These are phyloP conservation scores for Amorpha juglandis DNA, from an alignment of 2,888 invertebrate genomes.

Conservation along the genomic window DNA sequence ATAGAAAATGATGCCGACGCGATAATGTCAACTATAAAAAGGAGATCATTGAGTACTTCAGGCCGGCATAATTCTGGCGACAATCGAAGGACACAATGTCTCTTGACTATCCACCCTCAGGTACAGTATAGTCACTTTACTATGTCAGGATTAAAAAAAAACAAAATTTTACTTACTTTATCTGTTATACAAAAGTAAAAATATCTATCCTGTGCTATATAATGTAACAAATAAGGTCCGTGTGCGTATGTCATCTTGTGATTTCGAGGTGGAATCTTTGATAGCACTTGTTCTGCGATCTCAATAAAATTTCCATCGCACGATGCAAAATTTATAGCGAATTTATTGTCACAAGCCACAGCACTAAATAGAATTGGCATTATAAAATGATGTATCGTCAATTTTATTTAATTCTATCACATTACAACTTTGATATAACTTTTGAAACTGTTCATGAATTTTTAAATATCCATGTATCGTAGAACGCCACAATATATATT, in stretches of 20 bases:
- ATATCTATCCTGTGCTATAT: constrained; percentile 90
- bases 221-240: constrained; percentile 88
- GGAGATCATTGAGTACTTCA: background rate
- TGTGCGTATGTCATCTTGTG: constrained; percentile 95
- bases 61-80: too few relatives aligned
- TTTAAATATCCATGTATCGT: background rate
- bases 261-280: constrained; percentile 90
- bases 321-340: constrained; percentile 93
- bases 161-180: constrained; percentile 87
- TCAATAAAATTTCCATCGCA: constrained; percentile 97
- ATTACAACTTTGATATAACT: background rate
- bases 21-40: background rate
- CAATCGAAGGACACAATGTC: too few relatives aligned
- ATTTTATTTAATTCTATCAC: background rate
- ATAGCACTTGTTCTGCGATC: constrained; percentile 93
- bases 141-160: too few relatives aligned
- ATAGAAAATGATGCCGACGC: too few relatives aligned
- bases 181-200: constrained; percentile 97
- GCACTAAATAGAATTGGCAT: constrained; percentile 97
- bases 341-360: constrained; percentile 89
- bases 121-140: too few relatives aligned
- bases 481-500: background rate
- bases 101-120: too few relatives aligned
- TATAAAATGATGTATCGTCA: constrained; percentile 33
- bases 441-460: background rate